Evolutionary conservation across 2,888 invertebrate species (phyloP), one percentile per base, ranked within the genome.

Genomic region (Toxonevra muliebris): DNA sequence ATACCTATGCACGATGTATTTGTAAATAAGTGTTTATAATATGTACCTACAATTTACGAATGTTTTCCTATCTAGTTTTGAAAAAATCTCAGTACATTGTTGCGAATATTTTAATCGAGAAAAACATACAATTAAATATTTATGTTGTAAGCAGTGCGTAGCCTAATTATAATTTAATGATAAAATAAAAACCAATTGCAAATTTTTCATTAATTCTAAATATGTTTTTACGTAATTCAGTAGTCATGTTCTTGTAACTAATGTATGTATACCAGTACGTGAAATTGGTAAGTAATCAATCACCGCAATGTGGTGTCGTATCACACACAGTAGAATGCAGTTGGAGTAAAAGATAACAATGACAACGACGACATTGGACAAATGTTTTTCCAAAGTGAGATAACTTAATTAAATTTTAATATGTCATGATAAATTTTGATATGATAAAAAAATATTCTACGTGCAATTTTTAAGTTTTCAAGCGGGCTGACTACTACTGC

Each of bases 361-460:
- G 48, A 13, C 48, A 15, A 15, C 48, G n/a, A 48, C 13, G 11
- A n/a, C 13, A 48, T 15, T 48, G 48, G 48, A 15, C 48, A 48
- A 48, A 10, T 48, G 48, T 48, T 48, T 13, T 48, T 15, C 5
- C 48, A 48, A 15, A 15, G 41, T 9, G 19, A 59, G 65, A 65
- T 65, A 65, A 43, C 59, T 58, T 42, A 58, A 65, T 65, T 59
- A 65, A 65, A 52, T 50, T 42, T 15, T 52, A 50, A 65, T 57
- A 65, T 65, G 64, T 65, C 58, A 41, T 40, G 64, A 65, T 58
- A 65, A 64, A 48, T 57, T 65, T 45, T 50, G 64, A 65, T 50
- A 42, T 41, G 17, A 17, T 58, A 48, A 57, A 57, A 64, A 64
- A 54, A 50, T n/a, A 41, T 30, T 15, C 45, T 64, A 58, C 64